These are phyloP conservation scores for Andrena fulva DNA, from an alignment of 2,888 invertebrate genomes.

Conservation along the genomic window DNA sequence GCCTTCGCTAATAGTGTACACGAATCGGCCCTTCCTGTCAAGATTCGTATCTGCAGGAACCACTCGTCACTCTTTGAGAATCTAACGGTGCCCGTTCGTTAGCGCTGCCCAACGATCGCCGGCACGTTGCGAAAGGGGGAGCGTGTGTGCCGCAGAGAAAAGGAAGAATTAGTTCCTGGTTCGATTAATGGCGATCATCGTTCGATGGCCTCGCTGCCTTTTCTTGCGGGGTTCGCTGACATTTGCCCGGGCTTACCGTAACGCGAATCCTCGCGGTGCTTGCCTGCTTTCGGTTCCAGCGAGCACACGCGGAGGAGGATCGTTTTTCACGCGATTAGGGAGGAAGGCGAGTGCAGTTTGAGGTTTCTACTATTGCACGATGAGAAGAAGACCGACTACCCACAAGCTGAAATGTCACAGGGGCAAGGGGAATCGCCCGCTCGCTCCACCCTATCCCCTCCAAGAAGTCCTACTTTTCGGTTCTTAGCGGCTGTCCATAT, in stretches of 20 bases:
- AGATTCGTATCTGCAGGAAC: constrained; percentile 66
- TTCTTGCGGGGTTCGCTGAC: constrained; percentile 2
- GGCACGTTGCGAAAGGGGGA: constrained; percentile 31
- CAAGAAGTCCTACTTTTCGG: no score
- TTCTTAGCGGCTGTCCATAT: no score
- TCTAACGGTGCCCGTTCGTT: constrained; percentile 70
- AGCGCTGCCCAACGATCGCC: constrained; percentile 29
- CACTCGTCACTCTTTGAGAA: constrained; percentile 58
- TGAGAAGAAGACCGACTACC: no score
- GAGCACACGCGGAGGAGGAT: no score
- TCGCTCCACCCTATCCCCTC: no score
- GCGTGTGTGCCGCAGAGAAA: not conserved
- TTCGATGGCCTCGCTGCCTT: constrained; percentile 13
- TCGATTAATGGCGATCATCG: constrained; percentile 31
- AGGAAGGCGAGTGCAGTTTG: no score
- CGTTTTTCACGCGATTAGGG: no score
- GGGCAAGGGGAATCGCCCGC: no score
- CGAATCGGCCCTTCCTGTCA: constrained; percentile 48
- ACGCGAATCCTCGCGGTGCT: no score
- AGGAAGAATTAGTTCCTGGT: not conserved
- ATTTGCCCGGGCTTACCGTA: not conserved
- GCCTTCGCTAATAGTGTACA: constrained; percentile 58
- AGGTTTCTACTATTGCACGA: no score
- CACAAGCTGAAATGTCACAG: no score
- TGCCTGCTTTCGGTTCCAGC: no score